Base-by-base conservation (phyloP, 1,140 invertebrate genomes). In the Drosophila tristis region DNA sequence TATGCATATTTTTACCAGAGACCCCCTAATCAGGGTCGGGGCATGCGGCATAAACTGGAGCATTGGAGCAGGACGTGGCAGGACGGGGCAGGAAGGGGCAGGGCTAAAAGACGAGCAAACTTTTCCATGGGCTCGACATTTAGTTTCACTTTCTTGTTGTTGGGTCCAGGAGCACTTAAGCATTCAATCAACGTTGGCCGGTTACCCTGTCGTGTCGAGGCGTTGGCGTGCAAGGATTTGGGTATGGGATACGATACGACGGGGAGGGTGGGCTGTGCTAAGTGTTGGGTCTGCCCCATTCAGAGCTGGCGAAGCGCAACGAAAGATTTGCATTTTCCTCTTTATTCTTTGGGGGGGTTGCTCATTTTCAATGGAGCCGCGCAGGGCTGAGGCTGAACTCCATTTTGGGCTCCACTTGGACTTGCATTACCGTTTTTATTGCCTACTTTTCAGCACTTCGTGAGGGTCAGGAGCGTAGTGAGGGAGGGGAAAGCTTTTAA, bases 311-410 rank as follows among this genome's bases (percentile, higher is more conserved):
- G 79, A 48, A 82, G 82, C 82, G 82, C 70, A 87, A 63, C 71
- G 62, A 49, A 62, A 84, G 79, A 89, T 89, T 89, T 90, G 79
- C 84, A 89, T 89, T 87, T 86, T 86, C 64, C 47, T 55, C 64
- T 73, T 80, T 74, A 78, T 75, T 75, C 67, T 78, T 15, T 4
- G 4, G 44, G 35, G 53, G 6, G 45, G 44, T 55, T 67, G 47
- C 20, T 39, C 51, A 39, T 20, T 54, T 23, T 35, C 31, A 35
- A 35, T 11, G 31, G 31, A 11, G 2, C 31, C 8, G 9, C 31
- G 20, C 20, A 53, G 16, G 16, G 16, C 16, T 16, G 16, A 0
- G 16, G 63, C 25, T 45, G 13, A 56, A 45, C 54, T 43, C 4
- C 49, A 26, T 49, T 51, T 64, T 15, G 23, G 42, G 8, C 15